These are phyloP conservation scores for Dolomedes plantarius DNA, from an alignment of 2,888 invertebrate genomes.

Conservation along the genomic window DNA sequence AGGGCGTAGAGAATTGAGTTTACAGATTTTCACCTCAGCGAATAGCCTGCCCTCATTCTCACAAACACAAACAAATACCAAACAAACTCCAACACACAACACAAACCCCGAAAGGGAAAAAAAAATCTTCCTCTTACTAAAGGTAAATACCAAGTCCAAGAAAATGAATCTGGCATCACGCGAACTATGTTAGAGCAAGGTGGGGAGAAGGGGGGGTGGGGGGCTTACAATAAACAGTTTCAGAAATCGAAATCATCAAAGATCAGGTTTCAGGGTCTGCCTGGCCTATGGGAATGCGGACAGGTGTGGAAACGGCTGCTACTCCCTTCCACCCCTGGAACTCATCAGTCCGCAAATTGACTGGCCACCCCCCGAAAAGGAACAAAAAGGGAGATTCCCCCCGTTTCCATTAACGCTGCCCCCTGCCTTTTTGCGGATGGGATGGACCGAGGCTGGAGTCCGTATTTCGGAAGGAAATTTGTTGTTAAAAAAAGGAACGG, in stretches of 20 bases:
- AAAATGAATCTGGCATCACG: conserved; percentile 69
- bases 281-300: conserved; percentile 40
- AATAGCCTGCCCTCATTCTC: conserved; percentile 56
- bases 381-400: conserved; percentile 42
- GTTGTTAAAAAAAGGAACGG: neutral
- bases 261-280: conserved; percentile 68
- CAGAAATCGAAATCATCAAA: conserved; percentile 71
- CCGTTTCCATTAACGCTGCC: conserved; percentile 68
- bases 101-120: conserved; percentile 19
- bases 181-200: conserved; percentile 11
- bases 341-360: conserved; percentile 71
- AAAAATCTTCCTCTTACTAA: neutral
- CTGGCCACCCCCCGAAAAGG: conserved; percentile 64
- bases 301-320: conserved; percentile 38
- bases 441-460: neutral
- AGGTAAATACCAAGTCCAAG: conserved; percentile 39
- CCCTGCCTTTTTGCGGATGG: conserved; percentile 34
- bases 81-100: conserved; percentile 40
- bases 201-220: neutral
- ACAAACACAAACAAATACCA: conserved; percentile 25
- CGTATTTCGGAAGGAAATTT: neutral
- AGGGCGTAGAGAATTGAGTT: conserved; percentile 49
- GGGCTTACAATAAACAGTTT: conserved; percentile 67
- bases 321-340: conserved; percentile 26
- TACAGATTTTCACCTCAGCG: conserved; percentile 68